Base-by-base conservation (phyloP, 2,113 vertebrate genomes). In the Ochotona curzoniae region DNA sequence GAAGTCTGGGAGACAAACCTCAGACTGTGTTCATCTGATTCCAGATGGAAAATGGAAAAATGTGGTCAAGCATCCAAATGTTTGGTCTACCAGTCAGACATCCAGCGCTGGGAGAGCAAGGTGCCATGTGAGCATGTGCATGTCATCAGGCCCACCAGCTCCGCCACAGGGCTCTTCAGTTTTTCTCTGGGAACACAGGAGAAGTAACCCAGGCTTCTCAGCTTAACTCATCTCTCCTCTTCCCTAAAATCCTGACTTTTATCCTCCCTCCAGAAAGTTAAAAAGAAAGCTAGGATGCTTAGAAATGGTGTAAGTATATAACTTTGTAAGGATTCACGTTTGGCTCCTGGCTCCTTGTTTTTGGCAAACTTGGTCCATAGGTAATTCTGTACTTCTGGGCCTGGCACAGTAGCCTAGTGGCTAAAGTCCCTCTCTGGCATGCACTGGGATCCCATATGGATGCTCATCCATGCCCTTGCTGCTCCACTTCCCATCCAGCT, bases 11-110 rank as follows among this genome's bases (percentile, higher is more conserved):
- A 95, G 93, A 93, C 93, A 95, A 85, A 93, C 83, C 83, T 94
- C 94, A 96, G 95, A 93, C 93, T 93, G 83, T 92, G 74, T 92
- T 96, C 95, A 93, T 97, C 96, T 85, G 96, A 96, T 92, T 89
- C 92, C 92, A 95, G 66, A 96, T 96, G 90, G 79, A 95, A 92
- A 97, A 92, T 95, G 92, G 90, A 95, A 95, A 95, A 96, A 94
- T 94, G 93, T 87, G 82, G 86, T 83, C 85, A 82, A 93, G 44
- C 54, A 67, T 93, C 84, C 87, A 96, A 91, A 87, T 94, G 73
- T 96, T 96, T 94, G 74, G 92, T 96, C 85, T 96, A 90, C 93
- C 28, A 90, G 79, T 95, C 83, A 94, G 88, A 94, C 91, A 75
- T 90, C 94, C 95, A 84, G 87, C 88, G 18, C 90, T 88, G 70